A percentile compares a stretch with the other conserved stretches of the same genome.
These are phyloP conservation scores for Agrilus cyanescens DNA, from an alignment of 2,888 invertebrate species.

Conservation along the genomic window DNA sequence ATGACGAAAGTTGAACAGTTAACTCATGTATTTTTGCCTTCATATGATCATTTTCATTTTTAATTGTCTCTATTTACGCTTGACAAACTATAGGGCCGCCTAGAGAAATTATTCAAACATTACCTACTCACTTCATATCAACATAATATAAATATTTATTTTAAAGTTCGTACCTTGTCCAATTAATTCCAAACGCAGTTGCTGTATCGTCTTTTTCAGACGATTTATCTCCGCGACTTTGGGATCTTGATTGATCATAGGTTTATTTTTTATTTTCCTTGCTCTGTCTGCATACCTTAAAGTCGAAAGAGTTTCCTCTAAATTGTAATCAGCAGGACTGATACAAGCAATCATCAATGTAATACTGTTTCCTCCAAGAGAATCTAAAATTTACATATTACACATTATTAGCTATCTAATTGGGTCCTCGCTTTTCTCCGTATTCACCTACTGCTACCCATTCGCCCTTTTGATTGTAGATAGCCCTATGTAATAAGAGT, in stretches of 20 bases:
- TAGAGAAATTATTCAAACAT: slow-evolving; percentile 10
- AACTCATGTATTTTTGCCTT: slow-evolving; percentile 51
- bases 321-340: slow-evolving; percentile 79
- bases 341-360: slow-evolving; percentile 94
- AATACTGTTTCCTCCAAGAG: slow-evolving; percentile 85
- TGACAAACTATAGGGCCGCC: slow-evolving; percentile 25
- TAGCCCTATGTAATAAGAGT: too few species aligned
- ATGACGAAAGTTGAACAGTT: slow-evolving; percentile 50
- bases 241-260: slow-evolving; percentile 75
- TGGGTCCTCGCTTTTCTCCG: too few species aligned
- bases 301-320: slow-evolving; percentile 82
- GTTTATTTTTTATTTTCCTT: slow-evolving; percentile 78
- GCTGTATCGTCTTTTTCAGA: slow-evolving; percentile 61
- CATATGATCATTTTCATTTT: slow-evolving; percentile 43
- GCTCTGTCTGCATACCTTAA: slow-evolving; percentile 82
- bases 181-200: slow-evolving; percentile 52
- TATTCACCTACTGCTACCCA: too few species aligned
- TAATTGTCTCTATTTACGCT: slow-evolving; percentile 37
- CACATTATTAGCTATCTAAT: too few species aligned
- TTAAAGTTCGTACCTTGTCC: slow-evolving; percentile 33
- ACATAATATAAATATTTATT: not conserved
- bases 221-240: slow-evolving; percentile 65
- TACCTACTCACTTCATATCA: too few species aligned
- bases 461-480: too few species aligned
- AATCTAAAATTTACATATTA: slow-evolving; percentile 54